phyloP scores from a whole-genome alignment of 2,113 vertebrate species.

The Engraulis encrasicolus region DNA sequence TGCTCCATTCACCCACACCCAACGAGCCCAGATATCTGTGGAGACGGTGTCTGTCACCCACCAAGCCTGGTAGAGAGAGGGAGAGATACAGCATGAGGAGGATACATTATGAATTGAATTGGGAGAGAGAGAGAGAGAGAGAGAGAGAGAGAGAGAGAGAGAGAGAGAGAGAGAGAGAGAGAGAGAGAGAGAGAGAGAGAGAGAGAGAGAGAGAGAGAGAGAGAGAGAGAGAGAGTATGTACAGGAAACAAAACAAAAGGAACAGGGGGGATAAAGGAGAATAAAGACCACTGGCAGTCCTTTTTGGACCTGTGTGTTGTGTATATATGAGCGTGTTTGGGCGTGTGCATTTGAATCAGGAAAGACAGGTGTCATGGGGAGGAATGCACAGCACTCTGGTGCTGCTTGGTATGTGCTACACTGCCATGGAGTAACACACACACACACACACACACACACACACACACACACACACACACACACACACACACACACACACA shows the following conservation, averaged over 20 bases:
- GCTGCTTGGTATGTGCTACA: not conserved
- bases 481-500: no score
- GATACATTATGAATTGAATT: no score
- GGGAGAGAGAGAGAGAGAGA: no score
- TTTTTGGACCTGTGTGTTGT: not conserved
- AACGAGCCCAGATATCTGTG: constrained; percentile 74
- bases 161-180: not conserved
- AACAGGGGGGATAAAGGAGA: no score
- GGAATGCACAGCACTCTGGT: constrained; percentile 24
- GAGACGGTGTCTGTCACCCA: constrained; percentile 46
- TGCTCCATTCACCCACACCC: not conserved
- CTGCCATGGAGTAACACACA: constrained; percentile 28
- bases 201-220: not conserved
- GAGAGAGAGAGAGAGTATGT: not conserved
- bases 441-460: no score
- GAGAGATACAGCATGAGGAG: no score
- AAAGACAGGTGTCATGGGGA: not conserved
- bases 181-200: not conserved
- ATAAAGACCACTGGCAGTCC: not conserved
- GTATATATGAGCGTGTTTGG: not conserved
- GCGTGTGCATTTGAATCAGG: not conserved
- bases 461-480: no score
- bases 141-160: not conserved
- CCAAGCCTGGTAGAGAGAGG: constrained; percentile 68
- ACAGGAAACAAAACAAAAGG: not conserved